Conservation (phyloP, 2,797 vertebrate species). For the Sphaeramia orbicularis region DNA sequence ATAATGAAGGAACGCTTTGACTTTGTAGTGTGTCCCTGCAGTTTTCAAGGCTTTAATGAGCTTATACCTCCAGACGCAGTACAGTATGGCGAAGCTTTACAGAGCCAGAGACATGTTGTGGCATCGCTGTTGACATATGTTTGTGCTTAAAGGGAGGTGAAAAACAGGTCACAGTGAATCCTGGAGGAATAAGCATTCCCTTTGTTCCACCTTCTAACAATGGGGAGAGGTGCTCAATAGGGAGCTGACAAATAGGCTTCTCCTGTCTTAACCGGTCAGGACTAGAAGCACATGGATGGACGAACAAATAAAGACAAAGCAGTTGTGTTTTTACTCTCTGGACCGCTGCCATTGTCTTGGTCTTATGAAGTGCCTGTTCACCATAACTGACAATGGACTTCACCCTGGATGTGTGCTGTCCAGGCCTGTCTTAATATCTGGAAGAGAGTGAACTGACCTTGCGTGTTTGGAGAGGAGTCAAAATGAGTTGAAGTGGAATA, state of each 20-base stretch:
- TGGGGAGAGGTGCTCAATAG: slow-evolving; percentile 47
- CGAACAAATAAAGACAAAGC: slow-evolving; percentile 56
- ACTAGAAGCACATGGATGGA: slow-evolving; percentile 59
- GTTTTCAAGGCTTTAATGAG: slow-evolving; percentile 6
- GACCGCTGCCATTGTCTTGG: slow-evolving; percentile 33
- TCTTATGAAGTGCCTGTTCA: slow-evolving; percentile 36
- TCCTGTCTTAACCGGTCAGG: slow-evolving; percentile 69
- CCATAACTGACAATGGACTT: slow-evolving; percentile 33
- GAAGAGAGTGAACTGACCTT: too few species aligned
- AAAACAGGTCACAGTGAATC: slow-evolving; percentile 42
- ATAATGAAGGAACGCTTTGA: slow-evolving; percentile 37
- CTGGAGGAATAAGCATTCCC: slow-evolving; percentile 65
- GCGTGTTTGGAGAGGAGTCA: too few species aligned
- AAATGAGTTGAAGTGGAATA: too few species aligned
- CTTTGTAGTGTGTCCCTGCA: slow-evolving; percentile 22
- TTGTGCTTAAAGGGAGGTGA: slow-evolving; percentile 45
- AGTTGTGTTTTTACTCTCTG: slow-evolving; percentile 50
- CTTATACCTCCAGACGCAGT: background rate
- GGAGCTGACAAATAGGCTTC: slow-evolving; percentile 44
- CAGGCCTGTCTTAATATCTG: background rate
- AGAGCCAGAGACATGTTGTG: background rate
- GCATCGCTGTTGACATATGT: background rate
- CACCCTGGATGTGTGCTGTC: slow-evolving; percentile 37
- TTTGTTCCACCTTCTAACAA: slow-evolving; percentile 55
- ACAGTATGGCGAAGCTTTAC: background rate